These are phyloP conservation scores for Oithona nana DNA, from an alignment of 2,888 invertebrate species.

Conservation along the genomic window DNA sequence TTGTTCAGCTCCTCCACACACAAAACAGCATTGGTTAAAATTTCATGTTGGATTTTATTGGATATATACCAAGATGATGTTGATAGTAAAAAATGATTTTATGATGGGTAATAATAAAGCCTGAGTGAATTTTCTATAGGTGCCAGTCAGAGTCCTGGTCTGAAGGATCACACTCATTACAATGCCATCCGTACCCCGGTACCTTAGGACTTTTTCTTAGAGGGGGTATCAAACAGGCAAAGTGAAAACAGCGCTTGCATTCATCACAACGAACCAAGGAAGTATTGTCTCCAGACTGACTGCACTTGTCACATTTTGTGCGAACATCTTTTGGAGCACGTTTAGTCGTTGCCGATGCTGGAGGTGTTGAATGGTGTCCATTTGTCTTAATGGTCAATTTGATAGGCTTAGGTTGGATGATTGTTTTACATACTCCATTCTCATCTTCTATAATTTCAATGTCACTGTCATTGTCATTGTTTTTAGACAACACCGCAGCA, in stretches of 20 bases:
- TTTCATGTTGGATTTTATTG: too few relatives aligned
- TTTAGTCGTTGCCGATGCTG: not conserved
- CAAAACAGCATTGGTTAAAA: too few relatives aligned
- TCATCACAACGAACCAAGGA: constrained; percentile 38
- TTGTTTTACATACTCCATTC: constrained; percentile 23
- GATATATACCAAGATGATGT: too few relatives aligned
- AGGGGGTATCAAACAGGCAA: constrained; percentile 78
- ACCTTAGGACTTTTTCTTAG: constrained; percentile 28
- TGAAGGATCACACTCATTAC: constrained; percentile 16
- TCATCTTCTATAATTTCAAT: constrained; percentile 22
- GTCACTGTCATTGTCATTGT: too few relatives aligned
- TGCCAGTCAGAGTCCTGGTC: constrained; percentile 16
- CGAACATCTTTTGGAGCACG: constrained; percentile 20
- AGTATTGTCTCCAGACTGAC: constrained; percentile 37
- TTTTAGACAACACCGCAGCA: too few relatives aligned
- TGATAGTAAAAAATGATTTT: too few relatives aligned
- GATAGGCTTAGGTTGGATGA: constrained; percentile 52
- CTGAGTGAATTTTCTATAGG: not conserved
- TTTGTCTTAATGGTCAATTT: not conserved
- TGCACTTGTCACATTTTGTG: constrained; percentile 45
- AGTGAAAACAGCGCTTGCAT: constrained; percentile 74
- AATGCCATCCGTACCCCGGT: constrained; percentile 13
- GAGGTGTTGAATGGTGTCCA: not conserved
- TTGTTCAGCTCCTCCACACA: too few relatives aligned
- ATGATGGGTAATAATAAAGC: not conserved